Evolutionary conservation across 2,797 vertebrate species (phyloP).

Genomic region (Petrocephalus sullivani): DNA sequence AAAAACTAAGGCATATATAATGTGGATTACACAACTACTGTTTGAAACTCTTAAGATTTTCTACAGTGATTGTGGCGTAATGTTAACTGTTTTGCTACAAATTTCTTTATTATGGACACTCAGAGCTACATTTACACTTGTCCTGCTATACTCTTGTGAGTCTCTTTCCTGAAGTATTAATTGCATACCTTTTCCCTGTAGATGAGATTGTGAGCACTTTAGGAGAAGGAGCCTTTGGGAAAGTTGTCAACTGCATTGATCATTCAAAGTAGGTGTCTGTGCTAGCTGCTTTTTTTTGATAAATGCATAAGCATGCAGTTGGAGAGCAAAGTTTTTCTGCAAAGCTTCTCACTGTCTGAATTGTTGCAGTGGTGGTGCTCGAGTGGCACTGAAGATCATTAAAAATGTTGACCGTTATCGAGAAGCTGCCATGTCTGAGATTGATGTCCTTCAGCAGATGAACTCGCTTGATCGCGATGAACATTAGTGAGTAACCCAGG

Average conservation of each 20-base stretch:
- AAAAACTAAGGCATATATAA: background rate
- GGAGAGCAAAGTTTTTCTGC: background rate
- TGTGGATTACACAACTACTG: background rate
- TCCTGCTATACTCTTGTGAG: background rate
- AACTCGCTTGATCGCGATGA: constrained; percentile 76
- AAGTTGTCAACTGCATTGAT: constrained; percentile 89
- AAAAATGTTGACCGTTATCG: constrained; percentile 81
- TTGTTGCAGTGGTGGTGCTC: constrained; percentile 55
- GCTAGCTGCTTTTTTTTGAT: background rate
- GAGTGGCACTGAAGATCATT: constrained; percentile 87
- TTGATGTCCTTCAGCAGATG: constrained; percentile 82
- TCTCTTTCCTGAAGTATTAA: constrained; percentile 31
- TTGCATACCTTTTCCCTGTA: constrained; percentile 45
- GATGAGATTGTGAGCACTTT: constrained; percentile 85
- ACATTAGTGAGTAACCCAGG: constrained; percentile 72
- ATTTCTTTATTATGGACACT: background rate
- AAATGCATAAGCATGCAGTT: background rate
- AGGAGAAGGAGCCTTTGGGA: constrained; percentile 88
- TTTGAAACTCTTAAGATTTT: constrained; percentile 14
- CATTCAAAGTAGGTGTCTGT: constrained; percentile 69
- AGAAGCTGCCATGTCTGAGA: constrained; percentile 81
- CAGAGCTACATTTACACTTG: background rate
- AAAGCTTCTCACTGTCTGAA: background rate
- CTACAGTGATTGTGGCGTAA: constrained; percentile 16
- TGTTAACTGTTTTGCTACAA: constrained; percentile 15